Conservation (phyloP, 2,888 invertebrate species). For the Uropetala carovei region DNA sequence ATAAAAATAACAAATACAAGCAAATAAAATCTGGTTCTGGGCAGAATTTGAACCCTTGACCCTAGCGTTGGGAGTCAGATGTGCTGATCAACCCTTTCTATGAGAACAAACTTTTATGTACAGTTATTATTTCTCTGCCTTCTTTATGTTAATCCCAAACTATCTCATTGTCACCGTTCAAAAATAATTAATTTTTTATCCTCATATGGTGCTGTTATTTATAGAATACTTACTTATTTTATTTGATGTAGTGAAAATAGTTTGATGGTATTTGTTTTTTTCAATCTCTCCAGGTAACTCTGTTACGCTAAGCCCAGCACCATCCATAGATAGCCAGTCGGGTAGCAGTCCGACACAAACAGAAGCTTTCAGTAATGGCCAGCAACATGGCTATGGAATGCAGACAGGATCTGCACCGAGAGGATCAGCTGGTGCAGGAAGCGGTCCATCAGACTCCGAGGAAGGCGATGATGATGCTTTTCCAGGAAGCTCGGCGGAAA, state of each 20-base stretch:
- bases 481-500: constrained; percentile 51
- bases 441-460: constrained; percentile 48
- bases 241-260: neutral
- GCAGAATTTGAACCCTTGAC: too few relatives aligned
- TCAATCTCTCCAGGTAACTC: constrained; percentile 80
- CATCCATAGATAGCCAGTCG: constrained; percentile 91
- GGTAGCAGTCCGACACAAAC: constrained; percentile 74
- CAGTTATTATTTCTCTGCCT: too few relatives aligned
- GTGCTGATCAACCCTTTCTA: too few relatives aligned
- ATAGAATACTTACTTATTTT: neutral
- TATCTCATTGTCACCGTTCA: too few relatives aligned
- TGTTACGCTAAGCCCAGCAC: constrained; percentile 93
- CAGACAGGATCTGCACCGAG: constrained; percentile 7
- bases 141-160: too few relatives aligned
- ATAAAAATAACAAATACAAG: too few relatives aligned
- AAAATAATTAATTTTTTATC: neutral
- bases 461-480: constrained; percentile 61
- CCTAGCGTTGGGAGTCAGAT: too few relatives aligned
- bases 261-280: neutral
- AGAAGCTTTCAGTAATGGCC: constrained; percentile 27
- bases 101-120: too few relatives aligned
- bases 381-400: constrained; percentile 50
- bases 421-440: constrained; percentile 32
- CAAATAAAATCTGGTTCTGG: too few relatives aligned
- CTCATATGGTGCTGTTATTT: neutral